These are phyloP conservation scores for Pedetes capensis DNA, from an alignment of 2,113 vertebrate species.

Conservation along the genomic window DNA sequence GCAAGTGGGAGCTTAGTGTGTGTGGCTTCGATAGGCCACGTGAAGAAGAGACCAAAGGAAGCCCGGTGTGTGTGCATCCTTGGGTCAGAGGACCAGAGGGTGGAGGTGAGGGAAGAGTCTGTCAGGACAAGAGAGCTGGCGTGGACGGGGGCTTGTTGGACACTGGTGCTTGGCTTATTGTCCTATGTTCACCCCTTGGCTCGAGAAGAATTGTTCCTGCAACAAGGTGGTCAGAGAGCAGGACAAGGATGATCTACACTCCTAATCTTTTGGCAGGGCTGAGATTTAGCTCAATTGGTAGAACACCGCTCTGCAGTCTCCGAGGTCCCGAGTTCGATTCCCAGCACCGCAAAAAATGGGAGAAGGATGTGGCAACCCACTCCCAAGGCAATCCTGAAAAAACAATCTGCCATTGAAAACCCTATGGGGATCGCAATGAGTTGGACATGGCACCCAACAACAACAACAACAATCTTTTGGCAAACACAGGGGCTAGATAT, in stretches of 20 bases:
- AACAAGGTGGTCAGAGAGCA: background rate
- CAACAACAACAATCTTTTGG: background rate
- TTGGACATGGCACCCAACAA: too few species aligned
- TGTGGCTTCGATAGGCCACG: background rate
- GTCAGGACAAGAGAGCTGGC: background rate
- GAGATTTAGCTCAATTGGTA: too few species aligned
- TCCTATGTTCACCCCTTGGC: background rate
- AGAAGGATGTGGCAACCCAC: too few species aligned
- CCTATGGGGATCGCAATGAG: too few species aligned
- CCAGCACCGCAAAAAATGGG: too few species aligned
- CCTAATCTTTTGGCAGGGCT: too few species aligned
- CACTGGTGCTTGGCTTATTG: too few species aligned
- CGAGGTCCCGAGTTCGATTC: too few species aligned
- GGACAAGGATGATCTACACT: background rate
- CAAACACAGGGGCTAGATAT: background rate
- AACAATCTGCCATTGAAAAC: too few species aligned
- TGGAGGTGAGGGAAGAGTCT: background rate
- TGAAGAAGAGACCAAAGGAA: background rate
- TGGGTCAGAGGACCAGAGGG: background rate
- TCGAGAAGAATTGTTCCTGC: background rate
- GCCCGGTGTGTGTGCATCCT: fast-evolving
- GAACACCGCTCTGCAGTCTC: too few species aligned
- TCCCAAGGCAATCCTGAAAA: too few species aligned
- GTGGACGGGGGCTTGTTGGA: background rate
- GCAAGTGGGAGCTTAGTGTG: background rate